phyloP scores from a whole-genome alignment of 2,888 invertebrate genomes.

The Dendrolimus houi region DNA sequence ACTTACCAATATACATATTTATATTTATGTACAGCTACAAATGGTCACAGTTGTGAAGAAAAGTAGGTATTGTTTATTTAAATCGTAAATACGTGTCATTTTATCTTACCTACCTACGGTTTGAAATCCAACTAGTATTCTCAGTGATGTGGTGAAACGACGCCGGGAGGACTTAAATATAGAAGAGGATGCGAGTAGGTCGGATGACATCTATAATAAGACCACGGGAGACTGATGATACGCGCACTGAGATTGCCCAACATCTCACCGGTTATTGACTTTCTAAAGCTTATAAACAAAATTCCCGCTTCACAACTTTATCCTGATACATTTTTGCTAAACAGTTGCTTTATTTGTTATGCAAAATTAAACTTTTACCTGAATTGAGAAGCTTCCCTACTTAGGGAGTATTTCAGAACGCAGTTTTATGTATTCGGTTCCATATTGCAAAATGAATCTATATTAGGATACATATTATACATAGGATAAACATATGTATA shows the following conservation, averaged over 20 bases:
- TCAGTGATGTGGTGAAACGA: conserved; percentile 41
- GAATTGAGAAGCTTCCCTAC: too few species aligned
- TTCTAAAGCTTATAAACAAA: conserved; percentile 16
- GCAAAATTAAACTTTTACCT: too few species aligned
- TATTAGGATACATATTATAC: too few species aligned
- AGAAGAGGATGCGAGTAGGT: conserved; percentile 72
- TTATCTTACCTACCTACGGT: conserved; percentile 9
- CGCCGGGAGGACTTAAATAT: conserved; percentile 62
- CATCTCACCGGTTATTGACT: conserved; percentile 68
- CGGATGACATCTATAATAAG: conserved; percentile 76
- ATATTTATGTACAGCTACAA: not conserved
- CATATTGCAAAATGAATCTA: too few species aligned
- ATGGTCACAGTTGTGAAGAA: not conserved
- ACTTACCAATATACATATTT: not conserved
- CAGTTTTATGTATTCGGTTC: too few species aligned
- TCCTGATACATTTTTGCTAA: too few species aligned
- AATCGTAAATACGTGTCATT: too few species aligned
- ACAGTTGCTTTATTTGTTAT: too few species aligned
- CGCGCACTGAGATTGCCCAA: conserved; percentile 61
- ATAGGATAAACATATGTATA: too few species aligned
- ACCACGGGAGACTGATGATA: conserved; percentile 66
- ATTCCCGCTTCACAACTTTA: not conserved
- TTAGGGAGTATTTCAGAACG: too few species aligned
- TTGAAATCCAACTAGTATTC: conserved; percentile 34
- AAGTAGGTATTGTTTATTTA: not conserved